These are phyloP conservation scores for Cryptophagus acutangulus DNA, from an alignment of 2,888 invertebrate genomes.

Conservation along the genomic window DNA sequence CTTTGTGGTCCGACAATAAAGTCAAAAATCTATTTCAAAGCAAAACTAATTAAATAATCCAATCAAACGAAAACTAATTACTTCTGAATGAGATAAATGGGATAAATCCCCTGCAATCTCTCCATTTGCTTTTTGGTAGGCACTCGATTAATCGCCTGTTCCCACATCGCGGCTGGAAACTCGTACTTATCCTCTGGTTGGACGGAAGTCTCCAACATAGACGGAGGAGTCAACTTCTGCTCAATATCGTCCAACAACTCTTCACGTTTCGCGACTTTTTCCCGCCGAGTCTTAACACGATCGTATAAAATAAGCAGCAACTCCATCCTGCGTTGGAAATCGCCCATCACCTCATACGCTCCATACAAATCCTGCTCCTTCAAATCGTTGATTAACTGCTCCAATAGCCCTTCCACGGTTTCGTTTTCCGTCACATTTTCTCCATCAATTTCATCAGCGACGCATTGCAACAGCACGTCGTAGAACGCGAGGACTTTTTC, in stretches of 20 bases:
- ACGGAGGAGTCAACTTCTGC: constrained; percentile 33
- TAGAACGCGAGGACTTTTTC: constrained; percentile 45
- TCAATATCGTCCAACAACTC: constrained; percentile 43
- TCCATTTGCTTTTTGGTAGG: constrained; percentile 39
- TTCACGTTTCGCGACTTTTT: constrained; percentile 38
- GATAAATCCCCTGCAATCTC: constrained; percentile 36
- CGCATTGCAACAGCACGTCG: constrained; percentile 45
- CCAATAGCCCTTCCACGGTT: constrained; percentile 40
- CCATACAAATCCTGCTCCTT: constrained; percentile 35
- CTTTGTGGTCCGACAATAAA: constrained; percentile 40
- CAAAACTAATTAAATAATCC: neutral
- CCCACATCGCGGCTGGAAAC: constrained; percentile 45
- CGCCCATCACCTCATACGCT: constrained; percentile 33
- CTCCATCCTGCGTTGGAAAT: constrained; percentile 34
- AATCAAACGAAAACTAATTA: constrained; percentile 20
- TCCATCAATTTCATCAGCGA: constrained; percentile 48
- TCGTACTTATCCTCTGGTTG: constrained; percentile 38
- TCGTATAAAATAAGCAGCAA: constrained; percentile 40
- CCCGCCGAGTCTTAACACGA: constrained; percentile 32
- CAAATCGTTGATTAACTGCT: constrained; percentile 41
- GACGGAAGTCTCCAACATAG: constrained; percentile 40
- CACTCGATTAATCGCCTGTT: constrained; percentile 42
- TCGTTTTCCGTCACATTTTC: constrained; percentile 35
- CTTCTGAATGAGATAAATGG: constrained; percentile 39
- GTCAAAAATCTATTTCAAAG: constrained; percentile 37